Percentiles rank a stretch among this genome's conserved stretches.
Evolutionary conservation across 2,797 vertebrate genomes (phyloP).

Genomic region (Enteromius mattozi): DNA sequence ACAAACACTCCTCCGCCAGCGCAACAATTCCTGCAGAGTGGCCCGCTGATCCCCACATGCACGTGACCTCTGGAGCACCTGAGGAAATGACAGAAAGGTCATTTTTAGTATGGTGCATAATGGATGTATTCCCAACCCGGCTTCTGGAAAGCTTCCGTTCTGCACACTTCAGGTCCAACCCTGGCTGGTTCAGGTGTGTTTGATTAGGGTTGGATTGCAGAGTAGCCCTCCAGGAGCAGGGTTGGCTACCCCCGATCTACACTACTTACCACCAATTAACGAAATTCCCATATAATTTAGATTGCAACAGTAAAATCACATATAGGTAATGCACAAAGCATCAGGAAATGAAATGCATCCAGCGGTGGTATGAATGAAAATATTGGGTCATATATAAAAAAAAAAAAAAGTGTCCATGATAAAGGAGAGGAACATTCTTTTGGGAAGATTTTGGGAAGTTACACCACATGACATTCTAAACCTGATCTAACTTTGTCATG

Average conservation of each 20-base stretch:
- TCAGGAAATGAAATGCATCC: not conserved
- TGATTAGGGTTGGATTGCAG: conserved; percentile 1
- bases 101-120: not conserved
- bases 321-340: not conserved
- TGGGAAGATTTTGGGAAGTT: not conserved
- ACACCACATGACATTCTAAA: not conserved
- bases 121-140: not conserved
- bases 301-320: conserved; percentile 12
- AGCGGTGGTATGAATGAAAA: not conserved
- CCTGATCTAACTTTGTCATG: not conserved
- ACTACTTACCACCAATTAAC: conserved; percentile 10
- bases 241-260: not conserved
- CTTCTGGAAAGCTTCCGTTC: not conserved
- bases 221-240: not conserved
- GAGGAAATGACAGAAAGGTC: conserved; percentile 23
- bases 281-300: not conserved
- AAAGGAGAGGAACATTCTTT: not conserved
- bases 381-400: not conserved
- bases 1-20: conserved; percentile 86
- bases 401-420: not conserved
- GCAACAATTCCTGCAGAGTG: conserved; percentile 85
- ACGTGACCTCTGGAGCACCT: conserved; percentile 87
- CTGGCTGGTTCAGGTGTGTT: not conserved
- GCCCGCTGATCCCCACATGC: conserved; percentile 83
- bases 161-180: not conserved